These are phyloP conservation scores for Misgurnus anguillicaudatus DNA, from an alignment of 2,113 vertebrate genomes.

Conservation along the genomic window DNA sequence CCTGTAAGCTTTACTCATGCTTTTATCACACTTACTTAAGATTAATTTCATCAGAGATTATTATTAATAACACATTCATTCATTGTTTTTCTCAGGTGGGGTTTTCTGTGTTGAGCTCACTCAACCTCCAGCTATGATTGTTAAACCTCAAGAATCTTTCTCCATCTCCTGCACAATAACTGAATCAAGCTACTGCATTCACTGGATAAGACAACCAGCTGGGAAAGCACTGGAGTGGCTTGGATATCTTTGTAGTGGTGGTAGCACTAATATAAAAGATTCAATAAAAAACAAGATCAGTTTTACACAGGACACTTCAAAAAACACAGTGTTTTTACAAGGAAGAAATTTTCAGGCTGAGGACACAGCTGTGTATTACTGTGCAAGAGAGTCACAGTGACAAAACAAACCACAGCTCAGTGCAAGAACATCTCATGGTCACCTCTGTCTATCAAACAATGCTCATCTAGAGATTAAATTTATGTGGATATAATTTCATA, in stretches of 20 bases:
- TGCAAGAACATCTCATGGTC: too few species aligned
- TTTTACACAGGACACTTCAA: slow-evolving; percentile 27
- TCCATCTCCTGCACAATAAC: slow-evolving; percentile 27
- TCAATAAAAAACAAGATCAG: slow-evolving; percentile 39
- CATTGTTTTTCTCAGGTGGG: slow-evolving; percentile 10
- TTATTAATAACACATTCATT: background rate
- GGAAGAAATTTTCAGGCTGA: background rate
- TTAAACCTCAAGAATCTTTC: slow-evolving; percentile 16
- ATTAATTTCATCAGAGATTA: background rate
- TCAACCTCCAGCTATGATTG: slow-evolving; percentile 2
- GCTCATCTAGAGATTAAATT: too few species aligned
- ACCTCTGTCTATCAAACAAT: too few species aligned
- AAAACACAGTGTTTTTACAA: slow-evolving; percentile 7
- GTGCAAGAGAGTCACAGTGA: too few species aligned
- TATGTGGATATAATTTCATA: too few species aligned
- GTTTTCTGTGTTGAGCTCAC: slow-evolving; percentile 6
- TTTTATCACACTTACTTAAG: background rate
- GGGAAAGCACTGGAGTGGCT: slow-evolving; percentile 43
- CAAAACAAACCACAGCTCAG: too few species aligned
- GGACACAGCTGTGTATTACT: too few species aligned
- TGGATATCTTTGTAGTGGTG: background rate
- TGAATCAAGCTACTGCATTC: background rate
- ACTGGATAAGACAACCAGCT: slow-evolving; percentile 5
- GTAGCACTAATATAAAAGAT: background rate
- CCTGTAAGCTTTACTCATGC: background rate